Base-by-base conservation (phyloP, 2,888 invertebrate species). In the Mycalesis mineus region DNA sequence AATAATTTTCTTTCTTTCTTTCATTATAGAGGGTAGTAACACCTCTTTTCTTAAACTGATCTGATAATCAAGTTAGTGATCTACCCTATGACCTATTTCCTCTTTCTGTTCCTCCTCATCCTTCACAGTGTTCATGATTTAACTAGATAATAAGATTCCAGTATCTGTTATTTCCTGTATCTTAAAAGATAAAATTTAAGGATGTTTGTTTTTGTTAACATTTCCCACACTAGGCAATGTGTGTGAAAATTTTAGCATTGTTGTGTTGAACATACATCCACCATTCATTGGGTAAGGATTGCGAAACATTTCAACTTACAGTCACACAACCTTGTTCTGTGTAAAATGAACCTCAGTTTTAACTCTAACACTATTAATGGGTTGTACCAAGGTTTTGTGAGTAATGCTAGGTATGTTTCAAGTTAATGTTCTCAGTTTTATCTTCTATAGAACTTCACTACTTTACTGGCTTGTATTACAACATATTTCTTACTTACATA, bases 181-280 rank as follows among this genome's bases (percentile, higher is more conserved):
- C 22, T 37, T 45, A 39, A 42, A 41, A 49, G 9, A 48, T 50
- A 15, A 55, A 41, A 51, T n/a, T 28, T 6, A 51, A 13, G 7
- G 22, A 22, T 22, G 22, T 22, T 4, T 22, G 22, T 13, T 57
- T 57, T 55, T 62, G 41, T 39, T 39, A 55, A 45, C 8, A 47
- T 54, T 68, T 70, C 70, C 66, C 71, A 71, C 68, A 65, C 40
- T 65, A 55, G 58, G 51, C 58, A 63, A 74, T 63, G 77, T 76
- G 82, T 88, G 88, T 80, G 88, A 88, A 88, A 72, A 71, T 76
- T 75, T 77, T 74, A 80, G 77, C 83, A 88, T 88, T 88, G 88
- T 78, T 79, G 72, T 72, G 71, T 69, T 69, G 72, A 68, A 68
- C 64, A 63, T 72, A 70, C 65, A 65, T 67, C 63, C 67, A 65